These are phyloP conservation scores for Stylophora pistillata DNA, from an alignment of 64 coral and sea anemone species.

Conservation along the genomic window DNA sequence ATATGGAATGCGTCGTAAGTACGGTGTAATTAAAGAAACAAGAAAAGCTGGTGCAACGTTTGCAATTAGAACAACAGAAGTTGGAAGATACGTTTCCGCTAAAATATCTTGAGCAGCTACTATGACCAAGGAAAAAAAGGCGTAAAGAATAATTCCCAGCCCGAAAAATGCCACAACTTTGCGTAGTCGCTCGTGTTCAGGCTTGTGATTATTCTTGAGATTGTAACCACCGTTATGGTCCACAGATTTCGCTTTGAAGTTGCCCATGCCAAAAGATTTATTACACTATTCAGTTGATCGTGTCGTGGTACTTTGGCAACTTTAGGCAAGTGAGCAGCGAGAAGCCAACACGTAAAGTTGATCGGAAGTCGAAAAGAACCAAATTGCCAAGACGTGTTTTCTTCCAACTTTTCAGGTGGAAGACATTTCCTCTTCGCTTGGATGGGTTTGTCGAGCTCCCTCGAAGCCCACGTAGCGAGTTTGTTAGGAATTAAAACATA, in stretches of 20 bases:
- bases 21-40: constrained; percentile 51
- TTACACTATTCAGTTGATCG: no score
- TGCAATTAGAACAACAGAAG: constrained; percentile 61
- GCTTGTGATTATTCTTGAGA: neutral
- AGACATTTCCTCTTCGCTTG: no score
- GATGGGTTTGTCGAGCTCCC: no score
- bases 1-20: constrained; percentile 65
- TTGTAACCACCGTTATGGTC: neutral
- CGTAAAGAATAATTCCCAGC: constrained; percentile 35
- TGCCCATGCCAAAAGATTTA: neutral
- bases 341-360: no score
- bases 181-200: neutral
- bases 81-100: constrained; percentile 66
- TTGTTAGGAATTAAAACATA: no score
- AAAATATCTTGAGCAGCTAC: constrained; percentile 79
- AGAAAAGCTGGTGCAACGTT: constrained; percentile 49
- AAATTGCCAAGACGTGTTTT: no score
- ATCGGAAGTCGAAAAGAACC: no score
- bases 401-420: no score
- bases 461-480: no score
- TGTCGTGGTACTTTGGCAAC: no score
- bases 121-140: constrained; percentile 39
- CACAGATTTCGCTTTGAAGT: neutral
- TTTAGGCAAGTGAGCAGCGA: no score
- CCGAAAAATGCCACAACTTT: constrained; percentile 73